Percentiles rank a stretch among this genome's conserved stretches.
phyloP scores from a whole-genome alignment of 2,797 vertebrate genomes.

The Oophaga sylvatica region DNA sequence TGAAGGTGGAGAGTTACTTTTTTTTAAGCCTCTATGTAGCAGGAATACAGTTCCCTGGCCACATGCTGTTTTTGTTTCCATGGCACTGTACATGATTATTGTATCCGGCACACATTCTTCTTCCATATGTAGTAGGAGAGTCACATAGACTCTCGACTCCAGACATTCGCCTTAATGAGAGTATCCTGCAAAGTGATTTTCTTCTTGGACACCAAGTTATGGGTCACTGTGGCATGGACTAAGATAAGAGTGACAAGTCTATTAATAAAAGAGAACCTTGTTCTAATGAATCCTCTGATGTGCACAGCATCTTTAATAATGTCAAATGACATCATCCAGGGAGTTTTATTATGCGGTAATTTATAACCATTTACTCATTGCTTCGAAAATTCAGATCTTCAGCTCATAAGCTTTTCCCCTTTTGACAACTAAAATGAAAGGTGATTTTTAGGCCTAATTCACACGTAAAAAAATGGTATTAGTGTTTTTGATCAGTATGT shows the following conservation, averaged over 20 bases:
- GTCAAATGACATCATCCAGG: neutral
- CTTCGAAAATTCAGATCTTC: neutral
- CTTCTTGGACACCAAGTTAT: neutral
- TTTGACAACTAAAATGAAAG: neutral
- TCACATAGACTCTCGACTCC: neutral
- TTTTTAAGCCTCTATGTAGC: no score
- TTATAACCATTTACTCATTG: neutral
- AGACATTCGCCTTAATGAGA: constrained; percentile 14
- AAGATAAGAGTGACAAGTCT: constrained; percentile 4
- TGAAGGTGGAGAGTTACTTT: no score
- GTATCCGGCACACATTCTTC: neutral
- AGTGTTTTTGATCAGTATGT: no score
- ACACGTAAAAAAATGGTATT: no score
- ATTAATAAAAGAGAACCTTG: constrained; percentile 11
- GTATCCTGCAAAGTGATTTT: constrained; percentile 22
- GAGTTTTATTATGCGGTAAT: constrained; percentile 1
- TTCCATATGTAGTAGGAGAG: neutral
- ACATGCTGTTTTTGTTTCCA: no score
- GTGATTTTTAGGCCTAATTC: neutral
- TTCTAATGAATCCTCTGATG: constrained; percentile 14
- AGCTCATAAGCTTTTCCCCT: neutral
- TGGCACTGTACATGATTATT: neutral
- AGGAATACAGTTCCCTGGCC: no score
- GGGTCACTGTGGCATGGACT: constrained; percentile 49
- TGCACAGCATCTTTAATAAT: neutral